phyloP scores from a whole-genome alignment of 1,140 invertebrate species.

The Drosophila simulans region DNA sequence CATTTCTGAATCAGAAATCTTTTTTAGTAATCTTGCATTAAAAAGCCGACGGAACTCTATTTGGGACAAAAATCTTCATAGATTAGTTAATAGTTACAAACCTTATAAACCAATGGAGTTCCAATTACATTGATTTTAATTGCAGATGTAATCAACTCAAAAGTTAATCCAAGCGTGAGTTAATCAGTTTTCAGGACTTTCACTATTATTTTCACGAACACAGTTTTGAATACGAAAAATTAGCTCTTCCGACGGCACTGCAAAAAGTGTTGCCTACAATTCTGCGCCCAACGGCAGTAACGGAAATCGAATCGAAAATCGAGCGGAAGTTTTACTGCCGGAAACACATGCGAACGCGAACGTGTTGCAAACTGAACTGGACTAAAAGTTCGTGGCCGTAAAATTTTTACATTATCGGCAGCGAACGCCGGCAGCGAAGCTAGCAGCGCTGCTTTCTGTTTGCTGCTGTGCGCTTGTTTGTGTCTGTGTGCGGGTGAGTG shows the following conservation, averaged over 20 bases:
- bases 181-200: background rate
- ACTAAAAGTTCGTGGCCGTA: constrained; percentile 72
- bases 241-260: constrained; percentile 46
- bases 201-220: constrained; percentile 18
- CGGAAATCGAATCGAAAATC: constrained; percentile 23
- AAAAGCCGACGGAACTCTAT: background rate
- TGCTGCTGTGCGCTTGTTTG: constrained; percentile 8
- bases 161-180: constrained; percentile 17
- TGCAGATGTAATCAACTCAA: background rate
- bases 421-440: constrained; percentile 26
- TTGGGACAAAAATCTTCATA: background rate
- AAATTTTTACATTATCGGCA: constrained; percentile 76
- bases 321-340: constrained; percentile 7
- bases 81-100: constrained; percentile 4
- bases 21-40: background rate
- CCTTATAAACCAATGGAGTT: constrained; percentile 10
- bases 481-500: constrained; percentile 17
- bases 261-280: constrained; percentile 52
- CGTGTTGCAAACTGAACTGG: constrained; percentile 78
- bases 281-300: constrained; percentile 35
- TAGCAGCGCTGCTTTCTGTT: constrained; percentile 48
- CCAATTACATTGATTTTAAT: constrained; percentile 1
- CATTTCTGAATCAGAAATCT: background rate
- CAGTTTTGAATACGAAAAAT: background rate
- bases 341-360: constrained; percentile 59